Evolutionary conservation across 1,140 invertebrate species (phyloP).

Genomic region (Temnothorax curvispinosus): DNA sequence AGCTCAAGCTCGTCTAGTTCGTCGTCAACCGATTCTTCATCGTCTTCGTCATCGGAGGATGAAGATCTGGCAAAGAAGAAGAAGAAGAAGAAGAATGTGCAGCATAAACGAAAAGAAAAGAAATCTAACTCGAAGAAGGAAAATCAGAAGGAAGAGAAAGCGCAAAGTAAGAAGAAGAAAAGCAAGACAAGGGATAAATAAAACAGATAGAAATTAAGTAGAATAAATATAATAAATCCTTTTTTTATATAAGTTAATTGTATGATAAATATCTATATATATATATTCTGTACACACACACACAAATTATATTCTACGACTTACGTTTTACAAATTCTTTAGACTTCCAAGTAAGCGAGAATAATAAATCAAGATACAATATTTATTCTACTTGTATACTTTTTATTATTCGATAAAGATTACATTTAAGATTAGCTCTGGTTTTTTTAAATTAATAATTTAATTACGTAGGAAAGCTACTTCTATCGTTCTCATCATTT

Average conservation of each 20-base stretch:
- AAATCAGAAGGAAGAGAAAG: slow-evolving; percentile 54
- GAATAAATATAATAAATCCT: not conserved
- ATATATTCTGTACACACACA: not conserved
- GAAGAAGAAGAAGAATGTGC: not conserved
- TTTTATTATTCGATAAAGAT: not conserved
- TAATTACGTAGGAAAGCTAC: not conserved
- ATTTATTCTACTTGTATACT: slow-evolving; percentile 3
- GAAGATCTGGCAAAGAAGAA: slow-evolving; percentile 26
- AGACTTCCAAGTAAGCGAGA: not conserved
- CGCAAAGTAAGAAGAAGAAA: slow-evolving; percentile 60
- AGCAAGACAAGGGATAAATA: slow-evolving; percentile 26
- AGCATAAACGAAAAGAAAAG: slow-evolving; percentile 55
- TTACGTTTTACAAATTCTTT: not conserved
- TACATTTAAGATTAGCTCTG: not conserved
- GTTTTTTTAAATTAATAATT: not conserved
- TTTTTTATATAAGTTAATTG: not conserved
- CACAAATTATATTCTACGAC: not conserved
- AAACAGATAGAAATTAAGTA: slow-evolving; percentile 17
- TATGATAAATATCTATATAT: not conserved
- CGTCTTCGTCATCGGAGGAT: slow-evolving; percentile 44
- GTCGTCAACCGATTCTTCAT: slow-evolving; percentile 15
- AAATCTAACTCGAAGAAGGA: slow-evolving; percentile 59
- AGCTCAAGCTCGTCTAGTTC: slow-evolving; percentile 64
- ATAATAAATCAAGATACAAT: slow-evolving; percentile 19
- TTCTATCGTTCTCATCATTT: not conserved